Conservation (phyloP, 2,113 vertebrate genomes). For the Phaethornis superciliosus region DNA sequence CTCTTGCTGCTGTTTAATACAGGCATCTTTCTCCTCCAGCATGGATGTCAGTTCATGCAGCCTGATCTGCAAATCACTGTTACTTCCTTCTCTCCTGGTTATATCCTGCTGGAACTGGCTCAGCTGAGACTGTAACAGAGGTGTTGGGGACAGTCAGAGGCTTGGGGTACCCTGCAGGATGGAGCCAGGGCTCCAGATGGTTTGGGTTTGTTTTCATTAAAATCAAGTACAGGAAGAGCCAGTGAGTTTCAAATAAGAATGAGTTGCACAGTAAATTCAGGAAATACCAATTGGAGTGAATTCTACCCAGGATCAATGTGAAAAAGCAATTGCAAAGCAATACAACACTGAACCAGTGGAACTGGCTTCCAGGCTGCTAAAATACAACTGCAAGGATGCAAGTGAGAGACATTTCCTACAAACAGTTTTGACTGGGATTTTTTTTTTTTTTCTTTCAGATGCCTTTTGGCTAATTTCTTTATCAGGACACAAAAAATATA, state of each 20-base stretch:
- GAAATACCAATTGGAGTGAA: background rate
- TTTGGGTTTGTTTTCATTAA: background rate
- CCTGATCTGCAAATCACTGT: slow-evolving; percentile 84
- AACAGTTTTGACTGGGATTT: background rate
- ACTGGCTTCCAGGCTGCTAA: background rate
- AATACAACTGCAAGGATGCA: background rate
- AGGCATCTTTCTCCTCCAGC: slow-evolving; percentile 85
- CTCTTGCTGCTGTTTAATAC: slow-evolving; percentile 88
- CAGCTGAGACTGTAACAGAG: slow-evolving; percentile 79
- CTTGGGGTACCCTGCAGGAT: background rate
- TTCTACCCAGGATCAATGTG: background rate
- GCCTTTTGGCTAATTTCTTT: background rate
- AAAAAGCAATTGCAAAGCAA: too few relatives aligned
- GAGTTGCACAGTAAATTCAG: background rate
- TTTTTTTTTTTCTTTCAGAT: background rate
- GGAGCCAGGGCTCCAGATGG: accelerated
- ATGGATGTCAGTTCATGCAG: slow-evolving; percentile 83
- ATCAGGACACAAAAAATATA: background rate
- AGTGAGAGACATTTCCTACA: background rate
- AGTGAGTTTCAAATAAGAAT: background rate
- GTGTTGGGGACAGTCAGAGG: background rate
- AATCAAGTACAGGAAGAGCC: background rate
- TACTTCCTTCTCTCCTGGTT: slow-evolving; percentile 74
- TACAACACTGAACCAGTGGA: too few relatives aligned
- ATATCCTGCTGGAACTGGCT: slow-evolving; percentile 83